These are phyloP conservation scores for Lycopodina hypogea DNA, from an alignment of 37 sponge, comb jelly and placozoan species.

Conservation along the genomic window DNA sequence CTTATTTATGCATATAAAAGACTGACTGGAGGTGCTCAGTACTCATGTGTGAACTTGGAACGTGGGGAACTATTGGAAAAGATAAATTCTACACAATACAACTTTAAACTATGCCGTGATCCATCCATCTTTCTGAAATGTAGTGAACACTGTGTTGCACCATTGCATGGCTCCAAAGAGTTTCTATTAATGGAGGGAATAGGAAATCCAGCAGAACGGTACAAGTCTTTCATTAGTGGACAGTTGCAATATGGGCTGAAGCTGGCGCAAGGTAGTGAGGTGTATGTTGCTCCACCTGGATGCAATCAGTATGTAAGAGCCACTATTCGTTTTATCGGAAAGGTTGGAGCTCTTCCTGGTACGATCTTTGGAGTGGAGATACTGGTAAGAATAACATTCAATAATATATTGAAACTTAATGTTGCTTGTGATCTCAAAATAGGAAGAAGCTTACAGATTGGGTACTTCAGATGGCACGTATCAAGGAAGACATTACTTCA, in stretches of 20 bases:
- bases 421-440: background rate
- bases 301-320: background rate
- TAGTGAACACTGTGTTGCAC: conserved; percentile 8
- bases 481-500: conserved; percentile 34
- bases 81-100: background rate
- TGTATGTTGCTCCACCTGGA: conserved; percentile 17
- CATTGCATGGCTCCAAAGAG: conserved; percentile 14
- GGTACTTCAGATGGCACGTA: conserved; percentile 48
- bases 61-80: conserved; percentile 35
- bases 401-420: background rate
- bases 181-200: conserved; percentile 29
- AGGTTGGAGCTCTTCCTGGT: conserved; percentile 6
- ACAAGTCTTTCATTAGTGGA: background rate
- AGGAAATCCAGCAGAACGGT: conserved; percentile 3
- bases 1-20: background rate
- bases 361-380: conserved; percentile 51
- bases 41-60: background rate
- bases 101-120: conserved; percentile 12
- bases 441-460: conserved; percentile 6
- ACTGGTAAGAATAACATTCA: conserved; percentile 3
- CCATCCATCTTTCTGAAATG: background rate
- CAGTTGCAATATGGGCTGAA: conserved; percentile 27
- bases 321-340: conserved; percentile 19
- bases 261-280: conserved; percentile 23
- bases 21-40: too few relatives aligned